phyloP scores from a whole-genome alignment of 2,797 vertebrate genomes.

The Hydrophis major region DNA sequence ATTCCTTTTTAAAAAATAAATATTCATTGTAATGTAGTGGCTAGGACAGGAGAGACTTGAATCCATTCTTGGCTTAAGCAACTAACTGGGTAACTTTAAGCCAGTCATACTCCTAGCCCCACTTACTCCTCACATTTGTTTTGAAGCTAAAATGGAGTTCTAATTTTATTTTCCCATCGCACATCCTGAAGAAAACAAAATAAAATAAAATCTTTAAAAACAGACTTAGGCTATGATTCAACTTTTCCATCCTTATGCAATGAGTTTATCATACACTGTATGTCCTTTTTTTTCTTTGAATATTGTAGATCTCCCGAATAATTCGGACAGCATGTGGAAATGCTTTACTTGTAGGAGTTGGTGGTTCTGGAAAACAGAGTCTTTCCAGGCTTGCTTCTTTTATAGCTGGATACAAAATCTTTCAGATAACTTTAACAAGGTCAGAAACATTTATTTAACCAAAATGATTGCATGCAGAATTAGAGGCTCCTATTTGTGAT shows the following conservation, averaged over 20 bases:
- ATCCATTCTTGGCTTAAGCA: neutral
- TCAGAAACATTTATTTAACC: slow-evolving; percentile 46
- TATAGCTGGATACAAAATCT: slow-evolving; percentile 77
- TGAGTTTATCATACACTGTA: neutral
- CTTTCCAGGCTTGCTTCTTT: slow-evolving; percentile 75
- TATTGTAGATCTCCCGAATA: slow-evolving; percentile 73
- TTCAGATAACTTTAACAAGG: slow-evolving; percentile 79
- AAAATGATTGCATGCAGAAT: neutral
- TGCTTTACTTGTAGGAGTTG: slow-evolving; percentile 76
- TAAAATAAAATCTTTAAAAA: neutral
- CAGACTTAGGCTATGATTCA: neutral
- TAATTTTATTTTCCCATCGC: neutral
- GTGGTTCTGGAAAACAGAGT: slow-evolving; percentile 77
- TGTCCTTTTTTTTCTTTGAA: neutral
- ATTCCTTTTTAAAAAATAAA: neutral
- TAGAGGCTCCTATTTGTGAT: neutral
- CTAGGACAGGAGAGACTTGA: neutral
- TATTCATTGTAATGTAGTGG: neutral
- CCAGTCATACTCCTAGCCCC: neutral
- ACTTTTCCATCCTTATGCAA: neutral
- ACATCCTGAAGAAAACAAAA: neutral
- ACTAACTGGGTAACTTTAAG: neutral
- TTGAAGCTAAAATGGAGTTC: neutral
- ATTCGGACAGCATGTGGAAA: slow-evolving; percentile 74
- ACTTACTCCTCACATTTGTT: neutral